Conservation (phyloP, 1,140 invertebrate species). For the Elymnias hypermnestra region DNA sequence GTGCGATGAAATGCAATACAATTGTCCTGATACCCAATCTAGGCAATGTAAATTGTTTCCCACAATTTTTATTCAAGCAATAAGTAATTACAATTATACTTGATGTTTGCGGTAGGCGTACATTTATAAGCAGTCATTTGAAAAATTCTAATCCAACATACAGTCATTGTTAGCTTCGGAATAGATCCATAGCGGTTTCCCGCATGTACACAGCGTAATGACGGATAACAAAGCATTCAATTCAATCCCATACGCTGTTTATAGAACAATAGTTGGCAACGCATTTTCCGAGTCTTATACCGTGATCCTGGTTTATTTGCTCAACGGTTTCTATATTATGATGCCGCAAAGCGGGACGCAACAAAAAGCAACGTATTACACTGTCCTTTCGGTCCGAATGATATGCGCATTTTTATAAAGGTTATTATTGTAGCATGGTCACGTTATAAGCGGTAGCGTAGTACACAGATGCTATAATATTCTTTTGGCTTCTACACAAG, state of each 20-base stretch:
- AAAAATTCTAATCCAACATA: not conserved
- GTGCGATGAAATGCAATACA: too few species aligned
- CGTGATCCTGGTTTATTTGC: slow-evolving; percentile 33
- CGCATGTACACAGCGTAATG: slow-evolving; percentile 3
- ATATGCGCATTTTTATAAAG: slow-evolving; percentile 61
- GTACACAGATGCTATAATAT: too few species aligned
- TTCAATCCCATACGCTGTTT: slow-evolving; percentile 7
- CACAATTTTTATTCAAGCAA: too few species aligned
- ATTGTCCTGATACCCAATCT: too few species aligned
- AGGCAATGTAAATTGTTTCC: too few species aligned
- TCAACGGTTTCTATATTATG: slow-evolving; percentile 45
- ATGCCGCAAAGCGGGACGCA: slow-evolving; percentile 31
- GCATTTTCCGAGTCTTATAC: slow-evolving; percentile 19
- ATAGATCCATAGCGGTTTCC: not conserved
- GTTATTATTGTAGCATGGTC: slow-evolving; percentile 23
- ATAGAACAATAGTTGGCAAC: slow-evolving; percentile 25
- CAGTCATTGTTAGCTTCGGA: not conserved
- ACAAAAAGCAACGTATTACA: slow-evolving; percentile 48
- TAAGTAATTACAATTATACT: too few species aligned
- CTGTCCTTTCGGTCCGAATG: slow-evolving; percentile 39
- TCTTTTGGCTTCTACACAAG: too few species aligned
- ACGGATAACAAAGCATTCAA: slow-evolving; percentile 11
- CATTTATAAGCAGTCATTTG: slow-evolving; percentile 1
- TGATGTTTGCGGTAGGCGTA: not conserved
- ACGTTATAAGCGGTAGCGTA: slow-evolving; percentile 7